Evolutionary conservation across 2,888 invertebrate species (phyloP), one percentile per base, ranked within the genome.

Genomic region (Drosophila anceps): DNA sequence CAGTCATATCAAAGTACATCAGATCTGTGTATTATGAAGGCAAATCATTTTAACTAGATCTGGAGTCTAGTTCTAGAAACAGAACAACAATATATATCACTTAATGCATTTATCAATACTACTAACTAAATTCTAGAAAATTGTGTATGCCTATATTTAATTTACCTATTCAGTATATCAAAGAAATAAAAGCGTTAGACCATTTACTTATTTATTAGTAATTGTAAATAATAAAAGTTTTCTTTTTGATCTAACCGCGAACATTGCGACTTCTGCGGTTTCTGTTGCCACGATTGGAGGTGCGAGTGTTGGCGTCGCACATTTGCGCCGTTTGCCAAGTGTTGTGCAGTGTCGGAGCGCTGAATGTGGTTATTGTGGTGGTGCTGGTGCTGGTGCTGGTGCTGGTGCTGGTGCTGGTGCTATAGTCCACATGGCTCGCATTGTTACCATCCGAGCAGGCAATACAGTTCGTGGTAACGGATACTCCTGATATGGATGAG

Each of bases 301-400:
- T 24, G 24, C 24, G 24, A 24, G 24, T 13, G 35, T 13, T 13
- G 13, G 35, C 5, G 61, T 12, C 76, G 46, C 0, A 35, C 6
- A 33, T 55, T 62, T 3, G 33, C 13, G 33, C 3, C 41, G n/a
- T 43, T 12, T 2, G 15, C 15, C 15, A 12, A 7, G 24, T 44
- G 24, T 13, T 27, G 7, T 24, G 44, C 24, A 6, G 7, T 24
- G 44, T 27, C 6, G 15, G 24, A 24, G 13, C 0, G 15, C 12
- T 44, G 15, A 8, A 1, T 4, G 46, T 48, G 46, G n/a, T 46
- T 7, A 27, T 27, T 1, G 13, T 46, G 27, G 27, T 46, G 8
- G 27, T 48, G 29, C n/a, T 48, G 29, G 29, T 48, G 46, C 15
- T 48, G 29, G 46, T 48, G 29, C n/a, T 48, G 46, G 13, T 46